Conservation (phyloP, 2,888 invertebrate genomes). For the Zonitis immaculata region DNA sequence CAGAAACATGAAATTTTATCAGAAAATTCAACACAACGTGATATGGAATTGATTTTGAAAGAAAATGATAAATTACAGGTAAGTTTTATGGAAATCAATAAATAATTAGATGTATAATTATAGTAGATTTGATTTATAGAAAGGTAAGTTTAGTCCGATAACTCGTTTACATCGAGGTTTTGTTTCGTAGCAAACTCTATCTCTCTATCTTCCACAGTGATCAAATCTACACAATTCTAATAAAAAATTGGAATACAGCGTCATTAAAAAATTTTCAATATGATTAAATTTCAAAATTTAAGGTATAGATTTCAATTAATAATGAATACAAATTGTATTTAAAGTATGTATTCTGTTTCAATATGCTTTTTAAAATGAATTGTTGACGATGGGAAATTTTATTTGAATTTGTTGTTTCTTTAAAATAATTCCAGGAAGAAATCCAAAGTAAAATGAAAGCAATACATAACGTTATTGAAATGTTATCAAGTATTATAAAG, state of each 20-base stretch:
- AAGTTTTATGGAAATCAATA: slow-evolving; percentile 34
- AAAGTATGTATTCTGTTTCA: slow-evolving; percentile 38
- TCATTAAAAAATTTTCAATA: slow-evolving; percentile 19
- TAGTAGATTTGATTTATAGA: not conserved
- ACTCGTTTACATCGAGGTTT: slow-evolving; percentile 21
- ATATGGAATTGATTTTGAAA: slow-evolving; percentile 72
- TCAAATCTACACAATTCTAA: not conserved
- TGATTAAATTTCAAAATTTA: slow-evolving; percentile 24
- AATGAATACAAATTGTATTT: slow-evolving; percentile 6
- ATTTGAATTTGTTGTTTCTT: slow-evolving; percentile 28
- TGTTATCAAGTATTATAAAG: slow-evolving; percentile 80
- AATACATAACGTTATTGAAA: slow-evolving; percentile 82
- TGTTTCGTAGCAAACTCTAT: slow-evolving; percentile 36
- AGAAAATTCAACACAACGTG: slow-evolving; percentile 63
- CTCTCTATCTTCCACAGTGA: not conserved
- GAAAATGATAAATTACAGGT: slow-evolving; percentile 85
- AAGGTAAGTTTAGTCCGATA: not conserved
- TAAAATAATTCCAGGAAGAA: slow-evolving; percentile 56
- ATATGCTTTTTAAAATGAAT: slow-evolving; percentile 10
- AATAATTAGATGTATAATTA: not conserved
- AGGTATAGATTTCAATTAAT: slow-evolving; percentile 26
- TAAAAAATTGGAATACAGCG: slow-evolving; percentile 22
- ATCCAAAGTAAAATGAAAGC: slow-evolving; percentile 76
- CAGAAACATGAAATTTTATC: slow-evolving; percentile 73
- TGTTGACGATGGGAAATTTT: slow-evolving; percentile 4